Evolutionary conservation across 2,797 vertebrate genomes (phyloP).

Genomic region (Sebastes aleutianus): DNA sequence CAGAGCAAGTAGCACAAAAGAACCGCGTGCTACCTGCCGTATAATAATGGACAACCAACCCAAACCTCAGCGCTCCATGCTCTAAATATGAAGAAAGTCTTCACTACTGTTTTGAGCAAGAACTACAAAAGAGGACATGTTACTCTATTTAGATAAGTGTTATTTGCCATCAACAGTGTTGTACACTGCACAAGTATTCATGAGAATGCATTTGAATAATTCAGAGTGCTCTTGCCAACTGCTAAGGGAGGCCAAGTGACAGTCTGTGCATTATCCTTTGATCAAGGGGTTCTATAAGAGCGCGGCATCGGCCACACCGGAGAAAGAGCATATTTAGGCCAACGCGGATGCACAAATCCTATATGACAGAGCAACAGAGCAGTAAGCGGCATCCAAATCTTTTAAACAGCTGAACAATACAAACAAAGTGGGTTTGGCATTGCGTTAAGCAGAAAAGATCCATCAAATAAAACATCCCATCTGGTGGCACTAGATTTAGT

Average conservation of each 20-base stretch:
- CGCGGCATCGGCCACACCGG: slow-evolving; percentile 59
- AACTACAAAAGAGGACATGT: slow-evolving; percentile 56
- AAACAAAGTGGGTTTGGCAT: slow-evolving; percentile 50
- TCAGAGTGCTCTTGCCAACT: slow-evolving; percentile 76
- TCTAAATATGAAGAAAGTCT: not conserved
- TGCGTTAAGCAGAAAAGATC: slow-evolving; percentile 63
- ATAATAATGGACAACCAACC: not conserved
- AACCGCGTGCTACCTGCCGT: not conserved
- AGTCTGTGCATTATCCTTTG: slow-evolving; percentile 81
- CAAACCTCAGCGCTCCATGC: not conserved
- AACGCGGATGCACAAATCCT: slow-evolving; percentile 59
- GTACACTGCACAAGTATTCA: slow-evolving; percentile 66
- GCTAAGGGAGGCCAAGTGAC: slow-evolving; percentile 75
- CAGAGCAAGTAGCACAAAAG: not conserved
- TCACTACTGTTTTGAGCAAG: slow-evolving; percentile 19
- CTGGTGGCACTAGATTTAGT: slow-evolving; percentile 67
- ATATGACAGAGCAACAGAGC: slow-evolving; percentile 73
- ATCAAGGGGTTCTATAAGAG: slow-evolving; percentile 78
- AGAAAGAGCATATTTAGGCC: slow-evolving; percentile 70
- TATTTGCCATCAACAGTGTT: slow-evolving; percentile 59
- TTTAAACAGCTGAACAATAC: slow-evolving; percentile 67
- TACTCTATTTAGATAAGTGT: slow-evolving; percentile 63
- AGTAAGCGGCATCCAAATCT: slow-evolving; percentile 70
- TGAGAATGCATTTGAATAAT: slow-evolving; percentile 81
- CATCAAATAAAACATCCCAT: slow-evolving; percentile 76